Conservation (phyloP, 1,140 invertebrate genomes). For the Drosophila pectinifera region DNA sequence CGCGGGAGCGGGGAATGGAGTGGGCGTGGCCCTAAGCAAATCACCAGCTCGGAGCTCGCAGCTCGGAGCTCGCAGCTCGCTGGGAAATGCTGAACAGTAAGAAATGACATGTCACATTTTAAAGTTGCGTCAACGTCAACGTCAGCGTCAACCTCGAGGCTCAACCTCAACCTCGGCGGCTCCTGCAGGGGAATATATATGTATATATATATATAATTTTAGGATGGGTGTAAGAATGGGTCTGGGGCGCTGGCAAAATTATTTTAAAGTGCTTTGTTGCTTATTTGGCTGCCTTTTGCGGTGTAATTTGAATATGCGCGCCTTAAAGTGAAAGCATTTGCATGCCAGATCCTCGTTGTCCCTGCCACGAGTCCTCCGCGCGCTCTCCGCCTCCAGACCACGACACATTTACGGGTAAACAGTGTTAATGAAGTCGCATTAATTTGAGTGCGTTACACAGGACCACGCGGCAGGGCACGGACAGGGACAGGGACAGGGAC, state of each 20-base stretch:
- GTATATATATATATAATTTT: not conserved
- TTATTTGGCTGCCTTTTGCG: conserved; percentile 59
- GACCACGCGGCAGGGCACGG: conserved; percentile 35
- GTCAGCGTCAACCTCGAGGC: conserved; percentile 37
- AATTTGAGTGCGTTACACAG: conserved; percentile 77
- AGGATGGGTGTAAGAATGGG: not conserved
- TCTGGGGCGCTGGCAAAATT: conserved; percentile 49
- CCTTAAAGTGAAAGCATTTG: conserved; percentile 62
- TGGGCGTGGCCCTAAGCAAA: conserved; percentile 39
- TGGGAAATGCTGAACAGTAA: conserved; percentile 51
- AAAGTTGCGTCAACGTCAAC: conserved; percentile 61
- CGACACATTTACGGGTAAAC: conserved; percentile 74
- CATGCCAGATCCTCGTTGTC: conserved; percentile 14
- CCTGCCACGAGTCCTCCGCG: not conserved
- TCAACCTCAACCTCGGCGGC: conserved; percentile 10
- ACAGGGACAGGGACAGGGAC: conserved; percentile 5
- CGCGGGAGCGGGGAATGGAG: conserved; percentile 41
- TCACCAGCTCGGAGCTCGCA: conserved; percentile 2
- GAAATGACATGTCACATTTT: conserved; percentile 72
- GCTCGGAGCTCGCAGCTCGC: not conserved
- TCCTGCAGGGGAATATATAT: conserved; percentile 3
- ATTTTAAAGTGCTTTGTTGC: conserved; percentile 78
- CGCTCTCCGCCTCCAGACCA: conserved; percentile 27
- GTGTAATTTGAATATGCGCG: conserved; percentile 57
- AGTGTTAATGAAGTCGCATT: conserved; percentile 83